Evolutionary conservation across 1,140 invertebrate species (phyloP).

Genomic region (Drosophila subpulchrella): DNA sequence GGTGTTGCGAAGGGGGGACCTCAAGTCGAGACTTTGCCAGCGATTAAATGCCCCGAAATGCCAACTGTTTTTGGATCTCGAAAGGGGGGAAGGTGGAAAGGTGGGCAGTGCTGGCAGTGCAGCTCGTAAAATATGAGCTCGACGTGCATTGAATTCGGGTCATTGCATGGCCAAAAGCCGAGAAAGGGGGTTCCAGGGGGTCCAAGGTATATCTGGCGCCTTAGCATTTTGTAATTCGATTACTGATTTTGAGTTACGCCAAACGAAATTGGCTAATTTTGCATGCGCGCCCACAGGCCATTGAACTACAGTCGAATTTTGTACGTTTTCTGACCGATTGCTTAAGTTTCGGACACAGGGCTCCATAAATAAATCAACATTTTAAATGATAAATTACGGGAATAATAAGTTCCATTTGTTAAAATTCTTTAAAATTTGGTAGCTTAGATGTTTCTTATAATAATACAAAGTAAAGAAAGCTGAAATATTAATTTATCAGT

Average conservation of each 20-base stretch:
- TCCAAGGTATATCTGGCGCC: slow-evolving; percentile 9
- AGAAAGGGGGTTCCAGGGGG: neutral
- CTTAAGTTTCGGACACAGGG: slow-evolving; percentile 23
- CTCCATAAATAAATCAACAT: slow-evolving; percentile 5
- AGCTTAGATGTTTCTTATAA: neutral
- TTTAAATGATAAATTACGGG: neutral
- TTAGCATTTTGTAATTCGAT: slow-evolving; percentile 73
- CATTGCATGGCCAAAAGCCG: slow-evolving; percentile 49
- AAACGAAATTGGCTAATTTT: slow-evolving; percentile 54
- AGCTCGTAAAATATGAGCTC: slow-evolving; percentile 61
- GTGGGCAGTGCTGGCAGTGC: slow-evolving; percentile 1
- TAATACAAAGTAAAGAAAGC: neutral
- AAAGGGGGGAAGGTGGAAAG: slow-evolving; percentile 4
- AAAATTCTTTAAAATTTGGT: neutral
- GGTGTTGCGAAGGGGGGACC: neutral
- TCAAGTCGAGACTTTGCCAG: slow-evolving; percentile 34
- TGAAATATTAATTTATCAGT: too few relatives aligned
- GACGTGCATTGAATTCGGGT: slow-evolving; percentile 79
- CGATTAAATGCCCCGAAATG: slow-evolving; percentile 66
- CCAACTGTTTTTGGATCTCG: slow-evolving; percentile 30
- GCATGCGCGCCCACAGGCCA: slow-evolving; percentile 54
- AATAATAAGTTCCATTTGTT: neutral
- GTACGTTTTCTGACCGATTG: slow-evolving; percentile 37
- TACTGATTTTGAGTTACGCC: slow-evolving; percentile 50
- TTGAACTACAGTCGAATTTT: slow-evolving; percentile 56